Percentiles rank a stretch among this genome's conserved stretches.
These are phyloP conservation scores for Zootermopsis nevadensis DNA, from an alignment of 2,888 invertebrate species.

Conservation along the genomic window DNA sequence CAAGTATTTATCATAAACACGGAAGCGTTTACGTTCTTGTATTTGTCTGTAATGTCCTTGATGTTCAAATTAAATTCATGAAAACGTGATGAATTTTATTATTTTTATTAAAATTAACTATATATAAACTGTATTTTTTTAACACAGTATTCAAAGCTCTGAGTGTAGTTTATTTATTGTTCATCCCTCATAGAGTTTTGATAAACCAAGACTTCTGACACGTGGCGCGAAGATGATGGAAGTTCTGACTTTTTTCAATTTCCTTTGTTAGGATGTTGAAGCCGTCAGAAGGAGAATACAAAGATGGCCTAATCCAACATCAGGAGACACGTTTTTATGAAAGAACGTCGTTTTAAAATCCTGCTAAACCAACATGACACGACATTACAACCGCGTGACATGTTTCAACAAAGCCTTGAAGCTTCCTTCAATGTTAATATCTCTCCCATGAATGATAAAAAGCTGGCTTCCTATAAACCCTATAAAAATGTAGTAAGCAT, in stretches of 20 bases:
- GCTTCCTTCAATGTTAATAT: slow-evolving; percentile 1
- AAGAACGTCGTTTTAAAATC: not conserved
- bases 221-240: too few relatives aligned
- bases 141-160: too few relatives aligned
- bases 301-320: not conserved
- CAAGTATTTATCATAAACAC: too few relatives aligned
- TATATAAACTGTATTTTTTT: too few relatives aligned
- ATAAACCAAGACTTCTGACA: too few relatives aligned
- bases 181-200: too few relatives aligned
- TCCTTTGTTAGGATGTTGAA: not conserved
- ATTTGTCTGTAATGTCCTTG: too few relatives aligned
- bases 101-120: too few relatives aligned
- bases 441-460: not conserved
- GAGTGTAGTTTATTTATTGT: too few relatives aligned
- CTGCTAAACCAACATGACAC: not conserved
- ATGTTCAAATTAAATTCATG: too few relatives aligned
- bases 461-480: not conserved
- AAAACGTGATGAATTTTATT: too few relatives aligned
- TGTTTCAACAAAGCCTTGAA: not conserved
- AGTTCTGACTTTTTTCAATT: not conserved
- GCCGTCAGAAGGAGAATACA: not conserved
- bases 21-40: too few relatives aligned
- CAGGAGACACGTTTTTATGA: not conserved
- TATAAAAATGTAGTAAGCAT: not conserved
- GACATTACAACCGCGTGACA: not conserved